phyloP scores from a whole-genome alignment of 92 coral and sea anemone genomes.

The Plumapathes pennacea region DNA sequence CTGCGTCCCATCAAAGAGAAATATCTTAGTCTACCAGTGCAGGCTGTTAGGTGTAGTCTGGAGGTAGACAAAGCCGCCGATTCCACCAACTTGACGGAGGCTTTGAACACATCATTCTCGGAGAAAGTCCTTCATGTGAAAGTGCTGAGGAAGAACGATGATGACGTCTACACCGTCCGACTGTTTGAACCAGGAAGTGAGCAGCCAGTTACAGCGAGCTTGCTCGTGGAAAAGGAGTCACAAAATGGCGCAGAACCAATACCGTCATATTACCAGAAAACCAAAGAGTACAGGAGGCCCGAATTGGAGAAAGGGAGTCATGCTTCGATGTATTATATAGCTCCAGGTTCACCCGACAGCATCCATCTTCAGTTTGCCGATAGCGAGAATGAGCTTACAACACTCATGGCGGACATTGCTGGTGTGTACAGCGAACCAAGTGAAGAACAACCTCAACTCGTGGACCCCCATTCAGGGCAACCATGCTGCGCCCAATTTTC shows the following conservation, averaged over 20 bases:
- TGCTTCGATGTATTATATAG: conserved; percentile 11
- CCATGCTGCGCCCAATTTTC: conserved; percentile 75
- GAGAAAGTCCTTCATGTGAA: conserved; percentile 70
- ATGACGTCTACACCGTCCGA: conserved; percentile 36
- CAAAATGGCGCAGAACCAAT: conserved; percentile 7
- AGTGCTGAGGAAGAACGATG: conserved; percentile 19
- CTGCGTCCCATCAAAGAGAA: conserved; percentile 56
- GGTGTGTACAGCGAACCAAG: conserved; percentile 42
- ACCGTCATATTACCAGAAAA: neutral
- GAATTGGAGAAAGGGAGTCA: conserved; percentile 7
- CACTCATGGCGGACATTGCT: conserved; percentile 1
- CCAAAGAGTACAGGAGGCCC: conserved; percentile 7
- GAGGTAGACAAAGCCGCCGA: conserved; percentile 26
- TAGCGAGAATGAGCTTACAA: conserved; percentile 13
- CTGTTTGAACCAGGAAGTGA: conserved; percentile 46
- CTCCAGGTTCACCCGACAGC: conserved; percentile 14
- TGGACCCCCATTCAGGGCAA: conserved; percentile 56
- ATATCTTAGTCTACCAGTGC: conserved; percentile 56
- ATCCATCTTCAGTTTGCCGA: conserved; percentile 23
- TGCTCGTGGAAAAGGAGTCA: conserved; percentile 3
- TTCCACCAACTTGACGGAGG: conserved; percentile 17
- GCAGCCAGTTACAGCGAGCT: conserved; percentile 18
- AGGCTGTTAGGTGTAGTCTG: conserved; percentile 62
- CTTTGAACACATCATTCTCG: conserved; percentile 51
- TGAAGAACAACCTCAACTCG: conserved; percentile 39